A percentile compares a stretch with the other conserved stretches of the same genome.
These are phyloP conservation scores for Mamestra configurata DNA, from an alignment of 1,140 invertebrate species.

Conservation along the genomic window DNA sequence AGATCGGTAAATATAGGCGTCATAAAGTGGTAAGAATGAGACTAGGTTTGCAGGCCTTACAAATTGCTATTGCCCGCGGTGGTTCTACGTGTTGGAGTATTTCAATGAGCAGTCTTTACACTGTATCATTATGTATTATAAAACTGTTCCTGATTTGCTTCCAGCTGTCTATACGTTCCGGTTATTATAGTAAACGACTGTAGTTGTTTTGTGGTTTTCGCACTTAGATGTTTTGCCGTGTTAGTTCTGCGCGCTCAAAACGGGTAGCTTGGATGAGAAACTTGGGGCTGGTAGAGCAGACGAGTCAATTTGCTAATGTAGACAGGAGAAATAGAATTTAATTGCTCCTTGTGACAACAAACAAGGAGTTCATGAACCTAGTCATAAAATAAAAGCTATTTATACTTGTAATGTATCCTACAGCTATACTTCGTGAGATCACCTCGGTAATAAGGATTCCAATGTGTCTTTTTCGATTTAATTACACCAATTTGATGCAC, in stretches of 20 bases:
- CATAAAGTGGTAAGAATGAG: slow-evolving; percentile 13
- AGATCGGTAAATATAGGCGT: slow-evolving; percentile 24
- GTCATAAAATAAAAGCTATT: background rate
- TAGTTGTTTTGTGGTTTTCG: slow-evolving; percentile 31
- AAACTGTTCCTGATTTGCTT: slow-evolving; percentile 36
- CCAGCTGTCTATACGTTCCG: slow-evolving; percentile 18
- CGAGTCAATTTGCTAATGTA: background rate
- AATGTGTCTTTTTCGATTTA: background rate
- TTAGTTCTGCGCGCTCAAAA: background rate
- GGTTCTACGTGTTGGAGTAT: slow-evolving; percentile 4
- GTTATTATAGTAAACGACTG: slow-evolving; percentile 27
- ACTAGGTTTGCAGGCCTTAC: slow-evolving; percentile 20
- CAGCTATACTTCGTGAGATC: background rate
- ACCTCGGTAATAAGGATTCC: background rate
- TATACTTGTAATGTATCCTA: too few species aligned
- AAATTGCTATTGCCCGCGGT: slow-evolving; percentile 17
- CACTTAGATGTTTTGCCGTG: background rate
- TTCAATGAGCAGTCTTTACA: slow-evolving; percentile 35
- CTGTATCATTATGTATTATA: slow-evolving; percentile 34
- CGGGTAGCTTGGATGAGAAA: background rate
- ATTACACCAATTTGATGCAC: background rate
- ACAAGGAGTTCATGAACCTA: background rate
- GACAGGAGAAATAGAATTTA: too few species aligned
- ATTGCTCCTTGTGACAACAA: too few species aligned
- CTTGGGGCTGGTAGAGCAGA: background rate